Conservation (phyloP, 1,140 invertebrate genomes). For the Drosophila subpulchrella region DNA sequence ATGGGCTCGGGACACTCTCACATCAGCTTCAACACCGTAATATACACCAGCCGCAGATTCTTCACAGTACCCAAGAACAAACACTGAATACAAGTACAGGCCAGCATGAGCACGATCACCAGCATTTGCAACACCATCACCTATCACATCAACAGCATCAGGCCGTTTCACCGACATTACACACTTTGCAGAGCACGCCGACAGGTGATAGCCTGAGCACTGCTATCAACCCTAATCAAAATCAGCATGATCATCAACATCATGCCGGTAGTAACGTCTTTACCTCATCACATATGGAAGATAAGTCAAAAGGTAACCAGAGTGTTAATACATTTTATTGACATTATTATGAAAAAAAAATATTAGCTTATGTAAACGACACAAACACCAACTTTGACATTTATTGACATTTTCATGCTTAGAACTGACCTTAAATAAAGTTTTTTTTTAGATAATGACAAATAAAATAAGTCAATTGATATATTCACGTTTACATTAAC, state of each 20-base stretch:
- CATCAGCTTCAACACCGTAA: slow-evolving; percentile 63
- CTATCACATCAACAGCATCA: slow-evolving; percentile 47
- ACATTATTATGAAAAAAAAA: no score
- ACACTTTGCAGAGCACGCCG: slow-evolving; percentile 41
- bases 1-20: slow-evolving; percentile 65
- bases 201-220: slow-evolving; percentile 37
- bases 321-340: background rate
- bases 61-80: slow-evolving; percentile 35
- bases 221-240: slow-evolving; percentile 41
- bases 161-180: slow-evolving; percentile 47
- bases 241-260: slow-evolving; percentile 49
- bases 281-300: slow-evolving; percentile 53
- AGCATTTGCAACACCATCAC: slow-evolving; percentile 46
- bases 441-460: background rate
- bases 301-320: slow-evolving; percentile 67
- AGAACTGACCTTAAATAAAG: background rate
- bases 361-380: background rate
- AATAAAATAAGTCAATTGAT: background rate
- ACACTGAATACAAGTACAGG: slow-evolving; percentile 19
- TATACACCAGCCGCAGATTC: slow-evolving; percentile 36
- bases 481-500: background rate
- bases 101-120: slow-evolving; percentile 41
- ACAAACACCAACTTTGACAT: background rate
- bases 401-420: background rate
- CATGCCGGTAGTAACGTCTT: slow-evolving; percentile 44